phyloP scores from a whole-genome alignment of 2,888 invertebrate genomes.

The Gymnoscelis rufifasciata region DNA sequence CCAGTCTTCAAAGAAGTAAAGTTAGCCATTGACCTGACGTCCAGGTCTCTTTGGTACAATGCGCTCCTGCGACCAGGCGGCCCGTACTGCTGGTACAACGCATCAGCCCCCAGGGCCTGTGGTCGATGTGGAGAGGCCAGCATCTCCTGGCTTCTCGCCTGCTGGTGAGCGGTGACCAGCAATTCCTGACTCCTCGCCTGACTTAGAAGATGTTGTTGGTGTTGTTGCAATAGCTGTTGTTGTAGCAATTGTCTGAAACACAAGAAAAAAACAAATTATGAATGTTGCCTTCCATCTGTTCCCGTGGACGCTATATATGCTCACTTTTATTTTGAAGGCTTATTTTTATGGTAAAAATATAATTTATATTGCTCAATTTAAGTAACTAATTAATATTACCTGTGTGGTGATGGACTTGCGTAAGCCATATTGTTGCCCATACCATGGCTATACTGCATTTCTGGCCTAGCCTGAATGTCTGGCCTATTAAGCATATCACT shows the following conservation, averaged over 20 bases:
- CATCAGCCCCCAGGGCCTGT: constrained; percentile 68
- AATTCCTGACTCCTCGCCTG: constrained; percentile 80
- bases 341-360: too few relatives aligned
- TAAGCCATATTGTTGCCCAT: constrained; percentile 66
- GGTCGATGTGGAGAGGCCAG: constrained; percentile 62
- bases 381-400: constrained; percentile 39
- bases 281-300: too few relatives aligned
- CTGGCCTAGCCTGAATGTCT: constrained; percentile 64
- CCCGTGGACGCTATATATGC: too few relatives aligned
- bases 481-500: constrained; percentile 52
- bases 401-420: constrained; percentile 69
- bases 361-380: background rate
- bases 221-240: constrained; percentile 73
- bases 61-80: constrained; percentile 67
- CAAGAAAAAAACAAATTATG: background rate
- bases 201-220: constrained; percentile 71
- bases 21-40: constrained; percentile 67
- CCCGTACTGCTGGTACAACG: constrained; percentile 71
- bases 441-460: constrained; percentile 60
- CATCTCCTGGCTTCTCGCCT: constrained; percentile 76
- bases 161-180: constrained; percentile 62
- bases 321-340: too few relatives aligned
- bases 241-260: constrained; percentile 62
- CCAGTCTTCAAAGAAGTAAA: constrained; percentile 68
- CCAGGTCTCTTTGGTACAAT: constrained; percentile 66